phyloP scores from a whole-genome alignment of 64 coral and sea anemone genomes.

The Pachyseris speciosa region DNA sequence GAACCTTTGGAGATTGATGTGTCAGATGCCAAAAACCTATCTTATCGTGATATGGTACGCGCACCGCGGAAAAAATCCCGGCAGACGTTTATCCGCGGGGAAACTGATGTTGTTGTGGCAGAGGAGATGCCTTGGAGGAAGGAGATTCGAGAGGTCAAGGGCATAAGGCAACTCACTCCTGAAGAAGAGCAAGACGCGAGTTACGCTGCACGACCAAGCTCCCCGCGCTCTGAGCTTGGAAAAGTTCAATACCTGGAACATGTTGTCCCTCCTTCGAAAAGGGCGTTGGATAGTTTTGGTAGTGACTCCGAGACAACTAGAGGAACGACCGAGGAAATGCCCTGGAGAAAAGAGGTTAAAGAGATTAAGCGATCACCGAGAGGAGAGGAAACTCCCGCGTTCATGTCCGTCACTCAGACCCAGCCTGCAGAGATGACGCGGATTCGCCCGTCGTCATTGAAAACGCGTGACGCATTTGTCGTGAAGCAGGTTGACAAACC shows the following conservation, averaged over 20 bases:
- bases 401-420: background rate
- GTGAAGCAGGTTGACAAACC: background rate
- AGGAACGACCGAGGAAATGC: background rate
- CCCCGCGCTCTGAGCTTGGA: constrained; percentile 27
- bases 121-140: constrained; percentile 48
- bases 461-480: constrained; percentile 44
- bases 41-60: constrained; percentile 35
- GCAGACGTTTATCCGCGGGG: constrained; percentile 22
- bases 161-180: background rate
- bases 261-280: constrained; percentile 26
- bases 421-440: background rate
- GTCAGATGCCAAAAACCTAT: constrained; percentile 27
- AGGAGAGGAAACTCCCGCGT: background rate
- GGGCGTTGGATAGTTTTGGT: background rate
- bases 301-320: background rate
- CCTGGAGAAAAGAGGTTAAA: constrained; percentile 16
- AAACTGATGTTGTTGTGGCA: background rate
- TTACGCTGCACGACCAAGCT: background rate
- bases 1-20: constrained; percentile 19
- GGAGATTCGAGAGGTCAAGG: constrained; percentile 21
- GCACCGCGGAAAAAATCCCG: constrained; percentile 4
- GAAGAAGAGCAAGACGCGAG: background rate
- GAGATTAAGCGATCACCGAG: constrained; percentile 7
- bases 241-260: constrained; percentile 12
- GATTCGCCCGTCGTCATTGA: constrained; percentile 9